Evolutionary conservation across 2,888 invertebrate genomes (phyloP).

Genomic region (Tyria jacobaeae): DNA sequence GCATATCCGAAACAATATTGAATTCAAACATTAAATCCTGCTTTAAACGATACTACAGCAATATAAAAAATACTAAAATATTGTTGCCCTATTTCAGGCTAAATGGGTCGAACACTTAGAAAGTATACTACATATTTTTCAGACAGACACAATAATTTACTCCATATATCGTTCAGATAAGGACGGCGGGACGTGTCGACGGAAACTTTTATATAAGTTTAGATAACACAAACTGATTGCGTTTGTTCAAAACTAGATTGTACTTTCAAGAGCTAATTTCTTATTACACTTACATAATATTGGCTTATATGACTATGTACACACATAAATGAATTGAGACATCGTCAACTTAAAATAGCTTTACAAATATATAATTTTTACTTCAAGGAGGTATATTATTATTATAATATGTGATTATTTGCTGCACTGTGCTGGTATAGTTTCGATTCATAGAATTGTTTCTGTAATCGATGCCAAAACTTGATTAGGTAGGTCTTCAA

Average conservation of each 20-base stretch:
- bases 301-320: too few species aligned
- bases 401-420: too few species aligned
- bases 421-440: too few species aligned
- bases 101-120: conserved; percentile 47
- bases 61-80: neutral
- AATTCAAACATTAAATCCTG: neutral
- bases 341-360: too few species aligned
- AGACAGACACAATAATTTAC: conserved; percentile 54
- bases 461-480: too few species aligned
- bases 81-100: conserved; percentile 10
- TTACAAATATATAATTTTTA: too few species aligned
- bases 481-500: too few species aligned
- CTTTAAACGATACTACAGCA: neutral
- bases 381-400: too few species aligned
- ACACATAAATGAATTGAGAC: too few species aligned
- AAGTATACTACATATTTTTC: conserved; percentile 45
- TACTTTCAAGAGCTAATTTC: neutral
- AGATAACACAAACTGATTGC: conserved; percentile 50
- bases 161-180: conserved; percentile 62
- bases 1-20: neutral
- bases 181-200: conserved; percentile 40
- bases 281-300: neutral
- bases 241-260: conserved; percentile 26
- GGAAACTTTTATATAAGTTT: conserved; percentile 36
- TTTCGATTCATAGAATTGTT: too few species aligned